Evolutionary conservation across 1,140 invertebrate genomes (phyloP), one percentile per base, ranked within the genome.

Genomic region (Drosophila gunungcola): DNA sequence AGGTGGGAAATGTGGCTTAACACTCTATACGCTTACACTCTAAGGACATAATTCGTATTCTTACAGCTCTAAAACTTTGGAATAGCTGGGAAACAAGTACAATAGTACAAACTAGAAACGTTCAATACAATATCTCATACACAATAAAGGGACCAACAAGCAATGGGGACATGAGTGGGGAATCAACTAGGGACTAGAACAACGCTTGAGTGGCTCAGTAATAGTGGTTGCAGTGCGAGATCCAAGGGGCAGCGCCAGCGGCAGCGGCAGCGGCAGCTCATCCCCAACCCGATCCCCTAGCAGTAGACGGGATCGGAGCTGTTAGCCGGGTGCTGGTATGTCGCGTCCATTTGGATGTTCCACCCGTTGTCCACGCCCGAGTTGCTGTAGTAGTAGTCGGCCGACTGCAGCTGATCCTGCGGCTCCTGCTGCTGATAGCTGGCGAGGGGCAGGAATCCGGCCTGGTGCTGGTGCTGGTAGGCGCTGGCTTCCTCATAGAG

Each of bases 381-480:
- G 39, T 91, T 91, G 79, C 80, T 91, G 55, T 91, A 91, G 51
- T 88, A 91, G 34, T 85, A 91, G 27, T 91, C 90, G n/a, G 63
- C 70, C 45, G 78, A 46, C 39, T 80, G 56, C 27, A 57, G 57
- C 29, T 73, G 68, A 36, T 81, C 64, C 42, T 70, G 73, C 34
- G 72, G 63, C 38, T 85, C 67, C 32, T 60, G 69, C 48, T 82
- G 76, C 48, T 82, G 76, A 51, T 91, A 75, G 42, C 65, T 60
- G 67, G 72, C 13, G 27, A 61, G 57, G 16, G 46, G 38, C 32
- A 65, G 60, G 46, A 65, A 68, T 11, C 34, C 65, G n/a, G 11
- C 9, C 11, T 32, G 74, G 34, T 29, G 57, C 6, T 73, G 72
- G 16, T 88, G 86, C 21, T 90, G 76, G 39, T 85, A 82, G 16